These are phyloP conservation scores for Aldrovandia affinis DNA, from an alignment of 2,797 vertebrate genomes.

Conservation along the genomic window DNA sequence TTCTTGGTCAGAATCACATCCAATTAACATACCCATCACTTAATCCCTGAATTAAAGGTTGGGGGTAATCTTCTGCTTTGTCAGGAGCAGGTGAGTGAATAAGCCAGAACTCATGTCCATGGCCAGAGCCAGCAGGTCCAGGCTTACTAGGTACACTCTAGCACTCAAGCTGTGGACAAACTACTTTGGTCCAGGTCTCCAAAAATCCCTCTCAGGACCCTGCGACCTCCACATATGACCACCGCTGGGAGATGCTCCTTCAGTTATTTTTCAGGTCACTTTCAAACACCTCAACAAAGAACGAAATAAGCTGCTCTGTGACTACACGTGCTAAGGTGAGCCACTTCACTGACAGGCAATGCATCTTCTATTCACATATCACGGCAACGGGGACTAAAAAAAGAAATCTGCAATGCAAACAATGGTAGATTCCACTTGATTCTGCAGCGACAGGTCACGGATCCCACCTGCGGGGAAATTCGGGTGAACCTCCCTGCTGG, in stretches of 20 bases:
- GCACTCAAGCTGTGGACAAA: conserved; percentile 74
- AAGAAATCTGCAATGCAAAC: conserved; percentile 5
- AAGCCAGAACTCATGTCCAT: not conserved
- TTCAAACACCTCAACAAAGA: conserved; percentile 34
- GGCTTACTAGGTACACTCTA: conserved; percentile 71
- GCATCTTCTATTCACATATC: conserved; percentile 32
- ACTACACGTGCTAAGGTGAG: conserved; percentile 16
- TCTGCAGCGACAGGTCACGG: conserved; percentile 17
- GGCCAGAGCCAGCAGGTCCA: conserved; percentile 61
- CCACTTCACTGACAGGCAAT: conserved; percentile 8
- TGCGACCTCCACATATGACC: conserved; percentile 59
- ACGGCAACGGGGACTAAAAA: not conserved
- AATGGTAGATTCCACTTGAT: conserved; percentile 24
- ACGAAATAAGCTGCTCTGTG: conserved; percentile 7
- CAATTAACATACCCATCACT: not conserved
- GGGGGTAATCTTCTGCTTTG: not conserved
- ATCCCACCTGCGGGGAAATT: conserved; percentile 33
- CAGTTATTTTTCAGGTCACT: conserved; percentile 49
- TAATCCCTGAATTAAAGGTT: too few relatives aligned
- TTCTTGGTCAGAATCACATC: conserved; percentile 27
- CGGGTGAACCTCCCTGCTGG: not conserved
- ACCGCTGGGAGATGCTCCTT: conserved; percentile 68
- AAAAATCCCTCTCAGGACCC: conserved; percentile 55
- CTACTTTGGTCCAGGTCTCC: conserved; percentile 67
- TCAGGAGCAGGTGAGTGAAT: conserved; percentile 2